phyloP scores from a whole-genome alignment of 2,113 vertebrate genomes.

The Epinephelus lanceolatus region DNA sequence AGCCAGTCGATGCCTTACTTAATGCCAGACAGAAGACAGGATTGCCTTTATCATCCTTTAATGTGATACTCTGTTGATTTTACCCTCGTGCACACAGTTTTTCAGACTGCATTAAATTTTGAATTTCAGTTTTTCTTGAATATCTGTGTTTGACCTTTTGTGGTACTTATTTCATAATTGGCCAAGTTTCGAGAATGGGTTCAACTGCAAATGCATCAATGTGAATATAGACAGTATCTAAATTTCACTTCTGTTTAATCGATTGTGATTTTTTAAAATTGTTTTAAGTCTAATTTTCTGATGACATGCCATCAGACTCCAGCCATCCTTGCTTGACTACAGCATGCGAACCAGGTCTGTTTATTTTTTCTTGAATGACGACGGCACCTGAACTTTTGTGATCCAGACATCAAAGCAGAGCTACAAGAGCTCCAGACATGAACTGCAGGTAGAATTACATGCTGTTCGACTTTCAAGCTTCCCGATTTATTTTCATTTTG shows the following conservation, averaged over 20 bases:
- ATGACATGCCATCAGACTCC: neutral
- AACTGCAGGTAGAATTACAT: slow-evolving; percentile 15
- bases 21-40: slow-evolving; percentile 43
- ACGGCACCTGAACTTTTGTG: neutral
- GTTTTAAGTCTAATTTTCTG: neutral
- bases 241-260: neutral
- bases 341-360: neutral
- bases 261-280: neutral
- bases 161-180: neutral
- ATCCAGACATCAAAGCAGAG: slow-evolving; percentile 18
- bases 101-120: slow-evolving; percentile 15
- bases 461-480: neutral
- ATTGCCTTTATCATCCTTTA: slow-evolving; percentile 15
- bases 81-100: neutral
- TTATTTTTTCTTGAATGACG: neutral
- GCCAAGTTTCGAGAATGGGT: neutral
- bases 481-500: slow-evolving; percentile 14
- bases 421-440: neutral
- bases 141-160: neutral
- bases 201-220: too few relatives aligned
- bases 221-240: neutral
- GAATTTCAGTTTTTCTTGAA: neutral
- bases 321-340: neutral
- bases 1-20: slow-evolving; percentile 17
- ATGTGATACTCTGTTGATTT: neutral